Evolutionary conservation across 2,797 vertebrate genomes (phyloP), one percentile per base, ranked within the genome.

Genomic region (Danio aesculapii): DNA sequence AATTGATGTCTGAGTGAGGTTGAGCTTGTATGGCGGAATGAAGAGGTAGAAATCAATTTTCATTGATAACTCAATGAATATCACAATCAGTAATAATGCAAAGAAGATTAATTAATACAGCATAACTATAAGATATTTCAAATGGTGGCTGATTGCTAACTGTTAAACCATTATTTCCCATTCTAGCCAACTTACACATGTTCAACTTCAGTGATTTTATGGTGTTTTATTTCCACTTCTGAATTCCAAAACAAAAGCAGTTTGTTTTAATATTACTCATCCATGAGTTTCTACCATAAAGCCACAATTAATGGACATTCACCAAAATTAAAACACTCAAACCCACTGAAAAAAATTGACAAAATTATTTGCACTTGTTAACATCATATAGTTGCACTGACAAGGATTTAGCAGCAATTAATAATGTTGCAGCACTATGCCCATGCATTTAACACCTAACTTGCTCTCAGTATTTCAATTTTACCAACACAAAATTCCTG

Each of bases 1-100:
- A 52, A 70, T 53, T 21, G n/a, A 70, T 12, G 77, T 57, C 50
- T 57, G 21, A 55, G 14, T 44, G n/a, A 79, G n/a, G 57, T 43
- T 70, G 6, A 70, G 58, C 70, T 70, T 68, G 44, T 41, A 59
- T 10, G 30, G 67, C 61, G 76, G 46, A 17, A 67, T 67, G 50
- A 77, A 41, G 52, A 68, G 58, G 53, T 58, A 46, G 6, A 14
- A 41, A 59, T 30, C 30, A 30, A 1, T 30, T 30, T 30, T 30
- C 30, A 30, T 30, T 62, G 58, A 75, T 44, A 47, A 19, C 14
- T 59, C 76, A 70, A 19, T 61, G 44, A 68, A 68, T 47, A 47
- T 58, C 7, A 47, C 12, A 44, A 55, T 46, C 6, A 44, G 39
- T 4, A 64, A 55, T 76, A 44, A 76, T 53, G 69, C 55, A 58